Evolutionary conservation across 2,888 invertebrate genomes (phyloP), one percentile per base, ranked within the genome.

Genomic region (Andrena camellia): DNA sequence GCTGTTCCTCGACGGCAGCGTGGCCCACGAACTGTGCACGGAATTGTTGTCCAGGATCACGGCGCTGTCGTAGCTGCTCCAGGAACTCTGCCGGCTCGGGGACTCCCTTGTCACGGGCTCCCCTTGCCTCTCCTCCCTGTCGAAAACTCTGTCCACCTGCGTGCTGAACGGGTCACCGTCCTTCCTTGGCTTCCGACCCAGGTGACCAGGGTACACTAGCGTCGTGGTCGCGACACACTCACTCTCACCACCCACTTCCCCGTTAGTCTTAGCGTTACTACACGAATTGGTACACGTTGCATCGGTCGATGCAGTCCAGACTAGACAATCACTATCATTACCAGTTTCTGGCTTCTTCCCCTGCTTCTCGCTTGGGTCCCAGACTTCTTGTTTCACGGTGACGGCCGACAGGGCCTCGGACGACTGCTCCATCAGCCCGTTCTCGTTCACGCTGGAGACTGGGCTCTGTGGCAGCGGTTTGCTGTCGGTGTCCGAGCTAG

Each of bases 11-110:
- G 96, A 96, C 0, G 96, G 96, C 75, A 96, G 89, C 3, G 95
- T 95, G 79, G 97, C 97, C 97, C 97, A 97, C 57, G 97, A 97
- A 86, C 97, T 96, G 92, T 97, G 97, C 10, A 97, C 95, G 78
- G 97, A 97, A 42, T 96, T 96, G 88, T 97, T 97, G 82, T 95
- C 95, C 82, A 96, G 94, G 64, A 96, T 96, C 50, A 97, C 96
- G 33, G 97, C 97, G 92, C 97, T 97, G 94, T 97, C 97, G 92
- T 96, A 96, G 90, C 96, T 96, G 92, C 96, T 96, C 97, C 97
- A 97, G 67, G 97, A 97, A 93, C 96, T 97, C 93, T 97, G 97
- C 48, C 97, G 94, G 86, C 96, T 96, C 1, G 96, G 95, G 57
- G 95, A 95, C 50, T 95, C 95, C 35, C 95, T 91, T 13, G 91